phyloP scores from a whole-genome alignment of 2,888 invertebrate genomes.

The Apeira syringaria region DNA sequence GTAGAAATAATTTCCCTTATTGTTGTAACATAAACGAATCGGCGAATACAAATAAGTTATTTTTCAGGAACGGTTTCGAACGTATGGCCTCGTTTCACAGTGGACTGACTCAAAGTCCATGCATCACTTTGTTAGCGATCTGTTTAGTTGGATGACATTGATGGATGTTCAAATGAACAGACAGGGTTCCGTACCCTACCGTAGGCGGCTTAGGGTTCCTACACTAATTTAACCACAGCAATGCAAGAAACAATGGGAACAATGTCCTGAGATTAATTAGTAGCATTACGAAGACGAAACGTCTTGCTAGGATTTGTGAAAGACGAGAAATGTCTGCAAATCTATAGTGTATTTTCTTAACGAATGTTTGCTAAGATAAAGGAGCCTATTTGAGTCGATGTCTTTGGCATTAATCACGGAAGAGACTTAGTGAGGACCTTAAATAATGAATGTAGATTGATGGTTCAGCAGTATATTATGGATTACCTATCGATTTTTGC shows the following conservation, averaged over 20 bases:
- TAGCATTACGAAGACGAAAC: slow-evolving; percentile 22
- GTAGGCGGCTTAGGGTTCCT: slow-evolving; percentile 29
- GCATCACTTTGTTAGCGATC: slow-evolving; percentile 69
- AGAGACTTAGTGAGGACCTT: no score
- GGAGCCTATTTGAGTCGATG: no score
- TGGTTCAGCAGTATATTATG: no score
- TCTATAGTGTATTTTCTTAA: not conserved
- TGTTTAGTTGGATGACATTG: slow-evolving; percentile 65
- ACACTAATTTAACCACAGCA: slow-evolving; percentile 41
- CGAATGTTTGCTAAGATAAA: not conserved
- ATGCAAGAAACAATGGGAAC: slow-evolving; percentile 43
- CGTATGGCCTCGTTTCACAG: no score
- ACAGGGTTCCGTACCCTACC: slow-evolving; percentile 36
- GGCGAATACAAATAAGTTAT: no score
- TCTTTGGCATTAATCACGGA: no score
- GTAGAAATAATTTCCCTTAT: no score
- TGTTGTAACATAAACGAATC: no score
- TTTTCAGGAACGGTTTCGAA: no score
- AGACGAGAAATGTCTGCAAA: slow-evolving; percentile 1
- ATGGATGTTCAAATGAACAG: slow-evolving; percentile 62
- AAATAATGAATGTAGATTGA: no score
- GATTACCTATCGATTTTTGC: no score
- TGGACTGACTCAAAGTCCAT: no score
- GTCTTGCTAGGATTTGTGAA: slow-evolving; percentile 15
- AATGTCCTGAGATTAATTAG: slow-evolving; percentile 41